phyloP scores from a whole-genome alignment of 2,113 vertebrate species.

The Epinephelus cyanopodus region DNA sequence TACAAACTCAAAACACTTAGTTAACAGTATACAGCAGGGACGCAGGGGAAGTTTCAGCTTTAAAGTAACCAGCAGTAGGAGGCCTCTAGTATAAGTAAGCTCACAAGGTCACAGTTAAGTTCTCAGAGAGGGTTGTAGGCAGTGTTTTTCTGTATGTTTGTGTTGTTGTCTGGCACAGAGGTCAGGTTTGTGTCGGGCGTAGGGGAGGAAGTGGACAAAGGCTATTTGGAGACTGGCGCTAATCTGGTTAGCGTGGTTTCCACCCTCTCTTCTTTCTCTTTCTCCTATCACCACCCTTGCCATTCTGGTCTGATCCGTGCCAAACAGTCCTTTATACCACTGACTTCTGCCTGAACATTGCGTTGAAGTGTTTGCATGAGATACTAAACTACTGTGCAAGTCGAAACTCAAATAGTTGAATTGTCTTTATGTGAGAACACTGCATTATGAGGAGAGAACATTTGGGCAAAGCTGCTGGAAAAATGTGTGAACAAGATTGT shows the following conservation, averaged over 20 bases:
- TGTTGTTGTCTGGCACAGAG: constrained; percentile 47
- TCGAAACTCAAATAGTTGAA: background rate
- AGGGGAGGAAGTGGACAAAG: constrained; percentile 65
- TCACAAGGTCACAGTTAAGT: constrained; percentile 17
- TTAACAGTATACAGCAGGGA: background rate
- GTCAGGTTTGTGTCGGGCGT: constrained; percentile 57
- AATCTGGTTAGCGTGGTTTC: constrained; percentile 76
- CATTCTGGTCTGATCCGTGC: constrained; percentile 26
- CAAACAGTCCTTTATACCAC: constrained; percentile 3
- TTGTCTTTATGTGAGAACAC: constrained; percentile 18
- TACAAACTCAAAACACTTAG: background rate
- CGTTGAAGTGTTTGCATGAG: constrained; percentile 14
- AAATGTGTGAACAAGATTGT: constrained; percentile 22
- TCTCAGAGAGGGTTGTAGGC: background rate
- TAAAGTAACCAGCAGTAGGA: background rate
- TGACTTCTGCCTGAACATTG: background rate
- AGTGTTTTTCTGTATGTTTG: constrained; percentile 49
- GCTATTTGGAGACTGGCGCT: constrained; percentile 74
- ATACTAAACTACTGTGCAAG: background rate
- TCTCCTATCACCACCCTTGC: constrained; percentile 39
- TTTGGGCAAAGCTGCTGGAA: constrained; percentile 22
- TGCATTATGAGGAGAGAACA: background rate
- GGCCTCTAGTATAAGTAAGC: background rate
- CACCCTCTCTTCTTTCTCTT: constrained; percentile 42
- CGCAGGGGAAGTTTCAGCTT: background rate